phyloP scores from a whole-genome alignment of 2,113 vertebrate genomes.

The Falco punctatus region DNA sequence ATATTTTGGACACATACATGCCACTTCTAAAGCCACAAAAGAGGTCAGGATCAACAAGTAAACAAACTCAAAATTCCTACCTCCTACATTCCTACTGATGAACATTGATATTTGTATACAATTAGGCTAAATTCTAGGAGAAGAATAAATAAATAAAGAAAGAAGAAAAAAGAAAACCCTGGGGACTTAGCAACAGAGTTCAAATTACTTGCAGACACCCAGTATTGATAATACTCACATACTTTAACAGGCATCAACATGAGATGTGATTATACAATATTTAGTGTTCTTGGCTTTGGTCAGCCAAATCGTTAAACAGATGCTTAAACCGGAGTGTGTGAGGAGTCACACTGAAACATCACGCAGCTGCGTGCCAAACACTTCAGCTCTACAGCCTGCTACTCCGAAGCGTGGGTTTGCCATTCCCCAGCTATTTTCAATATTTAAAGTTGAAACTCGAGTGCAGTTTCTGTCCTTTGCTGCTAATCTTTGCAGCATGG shows the following conservation, averaged over 20 bases:
- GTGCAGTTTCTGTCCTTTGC: neutral
- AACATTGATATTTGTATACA: neutral
- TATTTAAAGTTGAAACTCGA: neutral
- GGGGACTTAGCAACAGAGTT: neutral
- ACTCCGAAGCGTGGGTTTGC: neutral
- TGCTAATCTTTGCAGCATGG: neutral
- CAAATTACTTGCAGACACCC: neutral
- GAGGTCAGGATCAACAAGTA: neutral
- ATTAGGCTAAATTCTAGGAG: neutral
- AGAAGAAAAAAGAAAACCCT: neutral
- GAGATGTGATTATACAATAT: neutral
- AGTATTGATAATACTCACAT: neutral
- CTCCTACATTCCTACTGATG: neutral
- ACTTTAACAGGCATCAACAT: neutral
- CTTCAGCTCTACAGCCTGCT: neutral
- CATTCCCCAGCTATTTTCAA: neutral
- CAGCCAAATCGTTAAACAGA: neutral
- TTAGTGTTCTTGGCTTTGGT: neutral
- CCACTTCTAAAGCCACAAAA: neutral
- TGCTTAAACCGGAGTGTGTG: neutral
- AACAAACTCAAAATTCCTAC: neutral
- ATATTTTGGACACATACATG: neutral
- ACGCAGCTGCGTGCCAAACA: fast-evolving
- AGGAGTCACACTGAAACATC: neutral
- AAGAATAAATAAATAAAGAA: neutral